These are phyloP conservation scores for Plodia interpunctella DNA, from an alignment of 1,140 invertebrate genomes.

Conservation along the genomic window DNA sequence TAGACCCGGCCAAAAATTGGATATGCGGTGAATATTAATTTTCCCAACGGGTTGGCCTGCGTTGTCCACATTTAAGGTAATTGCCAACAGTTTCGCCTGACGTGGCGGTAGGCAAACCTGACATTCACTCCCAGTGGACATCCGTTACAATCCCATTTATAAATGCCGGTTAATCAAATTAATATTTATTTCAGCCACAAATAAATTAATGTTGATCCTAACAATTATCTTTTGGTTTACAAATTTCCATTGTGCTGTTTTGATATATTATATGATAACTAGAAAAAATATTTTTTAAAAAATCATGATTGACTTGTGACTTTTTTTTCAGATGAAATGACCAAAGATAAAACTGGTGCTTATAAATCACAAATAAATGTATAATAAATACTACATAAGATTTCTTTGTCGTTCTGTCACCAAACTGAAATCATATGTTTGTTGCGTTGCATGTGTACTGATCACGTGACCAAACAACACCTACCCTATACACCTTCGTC, in stretches of 20 bases:
- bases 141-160: conserved; percentile 73
- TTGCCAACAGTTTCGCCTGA: conserved; percentile 73
- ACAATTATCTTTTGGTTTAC: too few relatives aligned
- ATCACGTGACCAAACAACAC: conserved; percentile 11
- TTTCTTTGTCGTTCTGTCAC: neutral
- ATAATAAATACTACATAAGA: neutral
- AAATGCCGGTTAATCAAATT: conserved; percentile 70
- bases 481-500: conserved; percentile 32
- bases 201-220: too few relatives aligned
- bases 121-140: conserved; percentile 57
- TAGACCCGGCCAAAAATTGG: conserved; percentile 66
- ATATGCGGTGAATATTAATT: conserved; percentile 72
- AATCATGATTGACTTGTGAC: too few relatives aligned
- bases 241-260: too few relatives aligned
- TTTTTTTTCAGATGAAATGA: too few relatives aligned
- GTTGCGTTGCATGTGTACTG: neutral
- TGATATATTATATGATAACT: too few relatives aligned
- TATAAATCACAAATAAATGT: neutral
- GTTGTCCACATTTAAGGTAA: conserved; percentile 77
- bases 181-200: conserved; percentile 43
- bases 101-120: conserved; percentile 64
- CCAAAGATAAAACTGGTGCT: too few relatives aligned
- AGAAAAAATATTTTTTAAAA: too few relatives aligned
- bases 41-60: conserved; percentile 63
- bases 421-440: conserved; percentile 8